These are phyloP conservation scores for Cossypha niveicapilla DNA, from an alignment of 2,797 vertebrate species.

Conservation along the genomic window DNA sequence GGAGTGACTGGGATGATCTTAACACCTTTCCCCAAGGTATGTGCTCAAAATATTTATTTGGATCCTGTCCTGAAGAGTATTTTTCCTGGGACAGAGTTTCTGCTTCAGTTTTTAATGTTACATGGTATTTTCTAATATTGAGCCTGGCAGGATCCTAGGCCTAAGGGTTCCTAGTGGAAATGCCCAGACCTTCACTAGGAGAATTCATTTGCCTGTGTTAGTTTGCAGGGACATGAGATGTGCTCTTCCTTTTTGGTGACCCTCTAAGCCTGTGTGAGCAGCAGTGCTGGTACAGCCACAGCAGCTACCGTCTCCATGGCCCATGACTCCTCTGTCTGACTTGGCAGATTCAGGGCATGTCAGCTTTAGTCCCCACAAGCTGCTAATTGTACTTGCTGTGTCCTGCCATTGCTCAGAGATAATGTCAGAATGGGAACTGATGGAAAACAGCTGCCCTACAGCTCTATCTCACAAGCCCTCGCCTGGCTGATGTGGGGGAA, in stretches of 20 bases:
- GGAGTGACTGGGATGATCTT: neutral
- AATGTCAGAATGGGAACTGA: neutral
- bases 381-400: neutral
- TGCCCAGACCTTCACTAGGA: neutral
- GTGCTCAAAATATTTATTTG: neutral
- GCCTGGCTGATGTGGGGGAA: neutral
- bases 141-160: neutral
- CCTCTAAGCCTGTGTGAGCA: neutral
- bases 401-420: neutral
- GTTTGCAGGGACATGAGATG: neutral
- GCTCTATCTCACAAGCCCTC: neutral
- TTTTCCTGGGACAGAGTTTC: neutral
- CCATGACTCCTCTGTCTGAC: neutral
- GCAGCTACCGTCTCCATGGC: accelerated
- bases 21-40: neutral
- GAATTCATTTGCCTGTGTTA: neutral
- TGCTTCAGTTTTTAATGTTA: neutral
- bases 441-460: neutral
- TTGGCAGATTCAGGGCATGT: accelerated
- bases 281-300: accelerated
- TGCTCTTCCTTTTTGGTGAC: neutral
- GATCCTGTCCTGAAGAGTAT: neutral
- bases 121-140: accelerated
- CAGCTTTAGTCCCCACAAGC: neutral
- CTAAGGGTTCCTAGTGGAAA: neutral